These are phyloP conservation scores for Lanius collurio DNA, from an alignment of 2,113 vertebrate species.

Conservation along the genomic window DNA sequence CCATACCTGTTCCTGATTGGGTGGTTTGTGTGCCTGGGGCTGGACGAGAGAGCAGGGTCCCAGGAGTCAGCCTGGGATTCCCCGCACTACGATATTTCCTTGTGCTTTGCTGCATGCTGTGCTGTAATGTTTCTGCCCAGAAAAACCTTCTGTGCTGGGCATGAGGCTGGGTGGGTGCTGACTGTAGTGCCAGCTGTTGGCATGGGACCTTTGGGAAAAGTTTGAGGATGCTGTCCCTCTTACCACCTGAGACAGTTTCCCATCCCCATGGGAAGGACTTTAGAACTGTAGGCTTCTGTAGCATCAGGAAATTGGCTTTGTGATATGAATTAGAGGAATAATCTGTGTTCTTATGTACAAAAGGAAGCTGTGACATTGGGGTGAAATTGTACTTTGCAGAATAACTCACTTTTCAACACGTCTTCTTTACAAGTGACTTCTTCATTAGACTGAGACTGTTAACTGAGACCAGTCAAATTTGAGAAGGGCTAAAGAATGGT, in stretches of 20 bases:
- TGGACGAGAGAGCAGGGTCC: too few species aligned
- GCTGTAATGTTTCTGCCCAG: neutral
- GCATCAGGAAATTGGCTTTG: neutral
- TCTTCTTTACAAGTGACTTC: neutral
- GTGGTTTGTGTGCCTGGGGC: too few species aligned
- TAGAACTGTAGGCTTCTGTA: neutral
- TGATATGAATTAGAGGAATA: neutral
- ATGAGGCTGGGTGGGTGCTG: rapidly evolving
- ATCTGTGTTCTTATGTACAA: rapidly evolving
- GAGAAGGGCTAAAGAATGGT: neutral
- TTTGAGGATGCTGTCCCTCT: neutral
- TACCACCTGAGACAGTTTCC: neutral
- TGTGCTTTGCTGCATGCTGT: rapidly evolving
- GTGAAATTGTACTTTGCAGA: neutral
- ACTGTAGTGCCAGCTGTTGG: neutral
- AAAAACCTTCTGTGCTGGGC: neutral
- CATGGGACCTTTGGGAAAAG: neutral
- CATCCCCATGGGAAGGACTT: neutral
- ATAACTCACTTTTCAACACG: neutral
- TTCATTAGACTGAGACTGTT: neutral
- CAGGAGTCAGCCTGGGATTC: too few species aligned
- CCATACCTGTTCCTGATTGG: too few species aligned
- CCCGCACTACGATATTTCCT: neutral
- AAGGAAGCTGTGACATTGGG: neutral
- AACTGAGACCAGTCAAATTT: neutral